Percentiles rank a stretch among this genome's conserved stretches.
Conservation (phyloP, 2,888 invertebrate species). For the Diplolepis rosae region DNA sequence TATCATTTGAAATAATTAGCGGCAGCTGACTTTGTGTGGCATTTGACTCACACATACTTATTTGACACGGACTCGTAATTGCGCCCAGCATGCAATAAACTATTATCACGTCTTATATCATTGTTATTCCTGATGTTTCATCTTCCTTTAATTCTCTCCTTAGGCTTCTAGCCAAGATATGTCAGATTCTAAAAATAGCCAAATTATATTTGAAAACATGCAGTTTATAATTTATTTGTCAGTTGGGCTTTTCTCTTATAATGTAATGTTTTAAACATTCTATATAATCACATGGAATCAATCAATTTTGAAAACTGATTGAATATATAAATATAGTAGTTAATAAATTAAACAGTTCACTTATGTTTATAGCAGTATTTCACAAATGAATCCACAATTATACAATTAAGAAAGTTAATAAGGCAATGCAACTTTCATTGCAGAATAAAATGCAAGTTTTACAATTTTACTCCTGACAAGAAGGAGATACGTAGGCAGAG, state of each 20-base stretch:
- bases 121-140: constrained; percentile 40
- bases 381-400: too few species aligned
- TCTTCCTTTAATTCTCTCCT: constrained; percentile 34
- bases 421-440: constrained; percentile 2
- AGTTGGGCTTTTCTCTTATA: too few species aligned
- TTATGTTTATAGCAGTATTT: too few species aligned
- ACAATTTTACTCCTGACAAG: not conserved
- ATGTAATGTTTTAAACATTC: too few species aligned
- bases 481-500: constrained; percentile 10
- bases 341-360: too few species aligned
- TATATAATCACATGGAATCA: too few species aligned
- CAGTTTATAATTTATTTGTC: not conserved
- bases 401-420: not conserved
- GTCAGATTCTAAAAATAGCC: constrained; percentile 13
- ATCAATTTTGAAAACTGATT: too few species aligned
- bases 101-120: constrained; percentile 39
- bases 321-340: too few species aligned
- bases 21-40: constrained; percentile 45
- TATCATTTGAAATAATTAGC: constrained; percentile 50
- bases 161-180: constrained; percentile 9
- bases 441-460: constrained; percentile 8
- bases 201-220: constrained; percentile 5
- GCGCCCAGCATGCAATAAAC: constrained; percentile 38
- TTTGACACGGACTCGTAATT: constrained; percentile 37
- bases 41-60: constrained; percentile 40